A percentile compares a stretch with the other conserved stretches of the same genome.
Conservation (phyloP, 2,797 vertebrate genomes). For the Malacoctenus gilli region DNA sequence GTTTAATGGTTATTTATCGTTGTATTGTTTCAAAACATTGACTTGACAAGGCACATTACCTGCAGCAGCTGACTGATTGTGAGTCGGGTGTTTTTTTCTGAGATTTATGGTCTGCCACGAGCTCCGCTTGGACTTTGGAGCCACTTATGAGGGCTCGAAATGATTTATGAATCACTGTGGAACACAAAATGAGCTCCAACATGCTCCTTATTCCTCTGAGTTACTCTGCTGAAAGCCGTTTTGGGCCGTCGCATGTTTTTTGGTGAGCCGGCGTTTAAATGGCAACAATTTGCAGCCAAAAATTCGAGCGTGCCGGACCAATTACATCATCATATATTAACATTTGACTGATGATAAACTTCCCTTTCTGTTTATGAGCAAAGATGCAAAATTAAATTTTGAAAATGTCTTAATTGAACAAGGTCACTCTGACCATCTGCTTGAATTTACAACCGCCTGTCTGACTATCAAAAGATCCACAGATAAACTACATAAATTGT, state of each 20-base stretch:
- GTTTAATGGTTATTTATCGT: not conserved
- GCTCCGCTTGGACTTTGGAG: not conserved
- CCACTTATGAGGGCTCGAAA: not conserved
- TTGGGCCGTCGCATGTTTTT: not conserved
- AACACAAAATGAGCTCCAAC: not conserved
- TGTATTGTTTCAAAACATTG: not conserved
- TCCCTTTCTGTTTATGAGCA: no score
- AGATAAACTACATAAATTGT: no score
- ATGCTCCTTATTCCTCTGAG: not conserved
- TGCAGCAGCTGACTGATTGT: not conserved
- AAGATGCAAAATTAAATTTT: no score
- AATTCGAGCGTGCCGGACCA: not conserved
- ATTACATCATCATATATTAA: no score
- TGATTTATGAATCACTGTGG: not conserved
- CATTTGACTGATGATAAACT: no score
- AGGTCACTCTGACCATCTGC: no score
- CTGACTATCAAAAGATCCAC: no score
- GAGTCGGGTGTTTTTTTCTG: not conserved
- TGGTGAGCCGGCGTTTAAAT: no score
- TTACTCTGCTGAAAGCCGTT: not conserved
- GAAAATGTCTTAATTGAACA: no score
- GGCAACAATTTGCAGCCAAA: not conserved
- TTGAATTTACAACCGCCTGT: no score
- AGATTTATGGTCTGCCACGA: not conserved
- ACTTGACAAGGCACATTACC: conserved; percentile 5